A percentile compares a stretch with the other conserved stretches of the same genome.
phyloP scores from a whole-genome alignment of 2,888 invertebrate species.

The Aproaerema taeniolella region DNA sequence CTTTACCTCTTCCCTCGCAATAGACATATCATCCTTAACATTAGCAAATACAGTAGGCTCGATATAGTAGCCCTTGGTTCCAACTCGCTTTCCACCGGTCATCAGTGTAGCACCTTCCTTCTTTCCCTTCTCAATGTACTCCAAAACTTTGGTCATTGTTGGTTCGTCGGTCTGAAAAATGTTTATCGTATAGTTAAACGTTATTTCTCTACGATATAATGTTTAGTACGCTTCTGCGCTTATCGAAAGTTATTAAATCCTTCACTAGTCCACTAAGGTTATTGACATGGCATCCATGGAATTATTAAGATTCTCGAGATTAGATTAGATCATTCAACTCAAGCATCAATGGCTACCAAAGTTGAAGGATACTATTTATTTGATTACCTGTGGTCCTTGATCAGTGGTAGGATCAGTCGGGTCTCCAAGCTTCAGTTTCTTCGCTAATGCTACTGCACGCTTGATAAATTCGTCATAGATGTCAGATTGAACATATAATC shows the following conservation, averaged over 20 bases:
- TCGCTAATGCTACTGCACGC: conserved; percentile 81
- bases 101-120: conserved; percentile 87
- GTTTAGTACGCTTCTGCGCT: too few relatives aligned
- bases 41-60: conserved; percentile 88
- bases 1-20: conserved; percentile 86
- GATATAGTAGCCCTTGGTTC: conserved; percentile 84
- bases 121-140: conserved; percentile 86
- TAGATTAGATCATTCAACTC: too few relatives aligned
- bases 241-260: too few relatives aligned
- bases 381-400: conserved; percentile 93
- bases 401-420: conserved; percentile 82
- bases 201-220: too few relatives aligned
- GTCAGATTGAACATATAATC: conserved; percentile 91
- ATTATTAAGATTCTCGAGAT: too few relatives aligned
- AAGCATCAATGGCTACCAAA: too few relatives aligned
- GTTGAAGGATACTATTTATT: too few relatives aligned
- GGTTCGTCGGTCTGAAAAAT: conserved; percentile 82
- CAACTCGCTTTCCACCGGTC: conserved; percentile 84
- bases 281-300: too few relatives aligned
- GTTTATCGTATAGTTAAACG: too few relatives aligned
- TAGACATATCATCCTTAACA: conserved; percentile 86
- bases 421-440: conserved; percentile 86
- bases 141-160: conserved; percentile 84
- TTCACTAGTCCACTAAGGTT: too few relatives aligned
- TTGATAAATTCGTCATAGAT: conserved; percentile 92